Base-by-base conservation (phyloP, 2,797 vertebrate genomes). In the Setipinna tenuifilis region DNA sequence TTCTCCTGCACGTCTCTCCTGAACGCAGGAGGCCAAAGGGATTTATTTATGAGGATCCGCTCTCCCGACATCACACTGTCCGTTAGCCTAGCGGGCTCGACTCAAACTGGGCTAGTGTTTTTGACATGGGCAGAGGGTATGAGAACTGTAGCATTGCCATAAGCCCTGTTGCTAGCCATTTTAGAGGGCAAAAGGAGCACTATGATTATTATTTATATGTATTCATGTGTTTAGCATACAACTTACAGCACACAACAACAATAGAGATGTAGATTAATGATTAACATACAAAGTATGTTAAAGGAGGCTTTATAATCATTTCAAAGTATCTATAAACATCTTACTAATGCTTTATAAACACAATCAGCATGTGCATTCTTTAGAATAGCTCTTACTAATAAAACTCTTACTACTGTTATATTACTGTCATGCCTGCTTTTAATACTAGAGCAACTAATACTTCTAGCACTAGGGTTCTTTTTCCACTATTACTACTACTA, bases 41-140 rank as follows among this genome's bases (percentile, higher is more conserved):
- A 78, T 78, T 78, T 78, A 78, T 78, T 78, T 44, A 44, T 78
- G 71, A 78, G 35, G 0, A 44, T 6, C 71, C 7, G 71, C 71
- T 7, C 31, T 78, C 35, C 17, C 7, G 31, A 21, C 19, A 10
- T 6, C 17, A 4, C 0, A 6, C 71, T 78, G 71, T 44, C 14
- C 7, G 35, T 21, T 44, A 78, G 16, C 14, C 31, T 19, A 75
- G 68, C 6, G 19, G 68, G 5, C 31, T 78, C 31, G 6, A 44
- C 35, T 7, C 35, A 71, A 28, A 28, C 23, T 28, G 62, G 14
- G 9, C 4, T 35, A 25, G 28, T 71, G 6, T 3, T 68, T 28
- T 28, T 68, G 62, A 6, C 31, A 41, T 35, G 68, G 28, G 28
- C 12, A 31, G 4, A 41, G 11, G 23, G 61, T 65, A 65, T 19